Evolutionary conservation across 2,888 invertebrate genomes (phyloP).

Genomic region (Marasmarcha lunaedactyla): DNA sequence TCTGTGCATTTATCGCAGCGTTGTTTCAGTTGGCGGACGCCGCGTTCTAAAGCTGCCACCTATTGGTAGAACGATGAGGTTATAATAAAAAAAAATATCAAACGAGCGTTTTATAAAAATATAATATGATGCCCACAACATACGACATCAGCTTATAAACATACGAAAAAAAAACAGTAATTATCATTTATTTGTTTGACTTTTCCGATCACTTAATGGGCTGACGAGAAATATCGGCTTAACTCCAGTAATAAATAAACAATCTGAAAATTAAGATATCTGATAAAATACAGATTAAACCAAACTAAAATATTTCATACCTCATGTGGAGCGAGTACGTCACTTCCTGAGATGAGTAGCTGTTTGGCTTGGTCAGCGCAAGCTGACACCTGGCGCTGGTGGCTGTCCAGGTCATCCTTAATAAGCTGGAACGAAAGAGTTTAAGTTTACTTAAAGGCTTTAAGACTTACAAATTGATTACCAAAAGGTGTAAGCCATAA

Average conservation of each 20-base stretch:
- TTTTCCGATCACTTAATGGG: too few species aligned
- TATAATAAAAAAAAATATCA: conserved; percentile 1
- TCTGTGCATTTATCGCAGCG: conserved; percentile 86
- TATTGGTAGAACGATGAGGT: conserved; percentile 16
- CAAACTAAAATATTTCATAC: conserved; percentile 28
- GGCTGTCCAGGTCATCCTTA: conserved; percentile 89
- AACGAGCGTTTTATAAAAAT: too few species aligned
- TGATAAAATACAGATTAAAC: too few species aligned
- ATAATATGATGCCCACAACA: too few species aligned
- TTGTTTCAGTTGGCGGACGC: conserved; percentile 84
- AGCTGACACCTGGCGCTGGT: conserved; percentile 84
- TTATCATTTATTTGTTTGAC: too few species aligned
- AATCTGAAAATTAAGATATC: too few species aligned
- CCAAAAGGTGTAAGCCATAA: too few species aligned
- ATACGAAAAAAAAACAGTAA: too few species aligned
- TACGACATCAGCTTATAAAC: too few species aligned
- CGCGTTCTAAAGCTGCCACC: conserved; percentile 87
- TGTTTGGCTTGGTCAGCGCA: conserved; percentile 92
- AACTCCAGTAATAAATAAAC: too few species aligned
- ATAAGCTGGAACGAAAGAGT: conserved; percentile 73
- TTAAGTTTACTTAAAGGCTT: not conserved
- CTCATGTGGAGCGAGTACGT: conserved; percentile 93
- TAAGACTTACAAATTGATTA: too few species aligned
- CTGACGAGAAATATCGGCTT: too few species aligned
- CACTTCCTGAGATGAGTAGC: conserved; percentile 88